Conservation (phyloP, 2,888 invertebrate genomes). For the Cantharis rufa region DNA sequence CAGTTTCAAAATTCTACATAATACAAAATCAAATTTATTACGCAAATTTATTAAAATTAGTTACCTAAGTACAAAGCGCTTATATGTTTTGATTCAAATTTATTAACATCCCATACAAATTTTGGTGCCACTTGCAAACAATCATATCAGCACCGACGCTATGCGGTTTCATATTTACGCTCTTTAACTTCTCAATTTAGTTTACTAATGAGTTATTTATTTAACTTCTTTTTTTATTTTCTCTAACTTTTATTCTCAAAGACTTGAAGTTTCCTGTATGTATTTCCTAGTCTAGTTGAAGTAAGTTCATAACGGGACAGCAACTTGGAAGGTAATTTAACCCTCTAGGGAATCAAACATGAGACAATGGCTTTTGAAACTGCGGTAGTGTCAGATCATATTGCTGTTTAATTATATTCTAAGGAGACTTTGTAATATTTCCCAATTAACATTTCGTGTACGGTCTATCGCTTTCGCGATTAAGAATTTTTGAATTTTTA, state of each 20-base stretch:
- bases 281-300: not conserved
- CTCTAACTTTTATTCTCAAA: not conserved
- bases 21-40: not conserved
- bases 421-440: not conserved
- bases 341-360: not conserved
- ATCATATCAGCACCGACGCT: not conserved
- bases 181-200: not conserved
- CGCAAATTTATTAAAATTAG: not conserved
- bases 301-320: not conserved
- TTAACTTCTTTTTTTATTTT: not conserved
- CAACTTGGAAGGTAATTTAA: not conserved
- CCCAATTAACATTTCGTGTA: not conserved
- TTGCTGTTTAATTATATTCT: not conserved
- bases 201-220: not conserved
- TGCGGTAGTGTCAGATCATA: not conserved
- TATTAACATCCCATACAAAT: not conserved
- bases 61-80: not conserved
- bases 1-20: not conserved
- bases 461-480: not conserved
- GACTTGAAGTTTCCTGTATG: not conserved
- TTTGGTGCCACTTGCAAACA: not conserved
- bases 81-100: too few species aligned
- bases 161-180: not conserved
- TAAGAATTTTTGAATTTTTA: too few species aligned
- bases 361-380: not conserved